Evolutionary conservation across 1,140 invertebrate genomes (phyloP), one percentile per base, ranked within the genome.

Genomic region (Bemisia tabaci): DNA sequence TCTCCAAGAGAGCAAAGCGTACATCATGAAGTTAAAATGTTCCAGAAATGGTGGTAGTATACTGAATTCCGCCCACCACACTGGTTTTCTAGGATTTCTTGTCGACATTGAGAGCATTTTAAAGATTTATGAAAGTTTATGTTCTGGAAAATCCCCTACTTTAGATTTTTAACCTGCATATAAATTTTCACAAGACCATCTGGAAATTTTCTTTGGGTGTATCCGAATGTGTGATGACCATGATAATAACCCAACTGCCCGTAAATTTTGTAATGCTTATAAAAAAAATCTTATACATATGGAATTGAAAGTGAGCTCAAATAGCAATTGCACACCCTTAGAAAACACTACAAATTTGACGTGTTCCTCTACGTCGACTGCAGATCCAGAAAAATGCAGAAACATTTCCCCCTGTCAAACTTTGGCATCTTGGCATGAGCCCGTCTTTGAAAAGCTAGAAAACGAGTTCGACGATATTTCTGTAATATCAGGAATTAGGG

Each of bases 241-340:
- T n/a, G 33, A 63, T 33, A 22, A 63, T 22, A 63, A 63, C 33
- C 62, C 26, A 1, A 63, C 62, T 26, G 26, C 62, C 23, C 62
- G 62, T 33, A 24, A 63, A 22, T 63, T 48, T 33, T 33, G 26
- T 23, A 22, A 26, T 2, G 63, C 27, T n/a, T 64, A 39, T 22
- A n/a, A 23, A 33, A 64, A 64, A 39, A 1, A 33, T 2, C 39
- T 48, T 22, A 33, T 64, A 27, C n/a, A 64, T 33, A 21, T 39
- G 1, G 23, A 39, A 22, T 23, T 64, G 2, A 22, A 39, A 22
- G 25, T 23, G 21, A 27, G 27, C 26, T 39, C n/a, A 17, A 26
- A 23, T 0, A 27, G 63, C 17, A 64, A 64, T 1, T 64, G 27
- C 33, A 64, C 33, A 39, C 63, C 63, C 2, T 33, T 64, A 27